Evolutionary conservation across 2,113 vertebrate species (phyloP).

Genomic region (Pollachius pollachius): DNA sequence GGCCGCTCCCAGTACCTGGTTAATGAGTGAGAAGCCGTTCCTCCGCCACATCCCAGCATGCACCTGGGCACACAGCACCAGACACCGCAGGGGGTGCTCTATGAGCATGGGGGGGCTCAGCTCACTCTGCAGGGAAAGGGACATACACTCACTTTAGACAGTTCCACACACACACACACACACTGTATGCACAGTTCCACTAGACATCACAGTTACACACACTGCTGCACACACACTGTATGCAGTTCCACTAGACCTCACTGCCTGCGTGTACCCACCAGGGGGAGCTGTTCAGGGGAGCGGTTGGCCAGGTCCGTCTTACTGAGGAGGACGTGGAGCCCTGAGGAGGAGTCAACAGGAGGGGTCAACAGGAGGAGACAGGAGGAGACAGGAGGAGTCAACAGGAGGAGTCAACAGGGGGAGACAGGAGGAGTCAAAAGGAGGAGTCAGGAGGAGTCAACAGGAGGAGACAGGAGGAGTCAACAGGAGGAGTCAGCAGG

Average conservation of each 20-base stretch:
- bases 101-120: constrained; percentile 94
- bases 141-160: neutral
- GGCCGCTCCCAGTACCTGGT: constrained; percentile 77
- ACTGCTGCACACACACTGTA: neutral
- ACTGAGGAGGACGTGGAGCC: constrained; percentile 93
- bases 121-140: constrained; percentile 78
- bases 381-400: neutral
- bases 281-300: constrained; percentile 90
- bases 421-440: no score
- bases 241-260: neutral
- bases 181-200: neutral
- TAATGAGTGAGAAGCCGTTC: constrained; percentile 96
- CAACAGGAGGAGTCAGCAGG: no score
- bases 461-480: no score
- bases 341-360: constrained; percentile 57
- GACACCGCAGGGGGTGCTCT: constrained; percentile 92
- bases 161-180: neutral
- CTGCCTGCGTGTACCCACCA: constrained; percentile 76
- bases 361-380: neutral
- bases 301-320: constrained; percentile 91
- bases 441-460: no score
- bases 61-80: constrained; percentile 95
- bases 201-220: neutral
- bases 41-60: constrained; percentile 99
- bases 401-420: neutral